A percentile compares a stretch with the other conserved stretches of the same genome.
These are phyloP conservation scores for Oreochromis niloticus DNA, from an alignment of 2,113 vertebrate genomes.

Conservation along the genomic window DNA sequence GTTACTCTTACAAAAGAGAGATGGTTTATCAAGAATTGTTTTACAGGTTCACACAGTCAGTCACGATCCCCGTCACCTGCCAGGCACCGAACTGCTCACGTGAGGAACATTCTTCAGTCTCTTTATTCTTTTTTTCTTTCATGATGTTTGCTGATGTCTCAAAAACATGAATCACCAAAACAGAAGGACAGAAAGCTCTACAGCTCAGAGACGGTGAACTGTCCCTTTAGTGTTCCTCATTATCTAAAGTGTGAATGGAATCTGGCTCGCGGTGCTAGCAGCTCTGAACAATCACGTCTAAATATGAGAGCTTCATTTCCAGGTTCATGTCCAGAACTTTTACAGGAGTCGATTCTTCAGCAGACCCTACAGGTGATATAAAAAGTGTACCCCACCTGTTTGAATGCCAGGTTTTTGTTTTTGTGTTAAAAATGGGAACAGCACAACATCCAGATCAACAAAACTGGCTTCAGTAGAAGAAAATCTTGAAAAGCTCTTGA, in stretches of 20 bases:
- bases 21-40: neutral
- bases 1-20: rapidly evolving
- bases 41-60: neutral
- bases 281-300: neutral
- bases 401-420: too few species aligned
- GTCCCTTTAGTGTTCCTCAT: neutral
- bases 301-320: neutral
- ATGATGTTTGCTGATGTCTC: neutral
- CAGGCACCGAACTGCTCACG: neutral
- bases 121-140: neutral
- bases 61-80: neutral
- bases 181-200: neutral
- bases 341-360: neutral
- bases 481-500: too few species aligned
- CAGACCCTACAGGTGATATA: neutral
- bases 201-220: neutral
- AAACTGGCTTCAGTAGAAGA: too few species aligned
- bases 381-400: neutral
- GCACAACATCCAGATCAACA: too few species aligned
- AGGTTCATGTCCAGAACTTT: neutral
- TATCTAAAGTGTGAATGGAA: rapidly evolving
- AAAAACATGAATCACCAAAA: neutral
- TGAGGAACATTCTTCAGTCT: neutral
- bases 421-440: too few species aligned
- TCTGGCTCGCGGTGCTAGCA: rapidly evolving